Base-by-base conservation (phyloP, 1,140 invertebrate species). In the Luehdorfia chinensis region DNA sequence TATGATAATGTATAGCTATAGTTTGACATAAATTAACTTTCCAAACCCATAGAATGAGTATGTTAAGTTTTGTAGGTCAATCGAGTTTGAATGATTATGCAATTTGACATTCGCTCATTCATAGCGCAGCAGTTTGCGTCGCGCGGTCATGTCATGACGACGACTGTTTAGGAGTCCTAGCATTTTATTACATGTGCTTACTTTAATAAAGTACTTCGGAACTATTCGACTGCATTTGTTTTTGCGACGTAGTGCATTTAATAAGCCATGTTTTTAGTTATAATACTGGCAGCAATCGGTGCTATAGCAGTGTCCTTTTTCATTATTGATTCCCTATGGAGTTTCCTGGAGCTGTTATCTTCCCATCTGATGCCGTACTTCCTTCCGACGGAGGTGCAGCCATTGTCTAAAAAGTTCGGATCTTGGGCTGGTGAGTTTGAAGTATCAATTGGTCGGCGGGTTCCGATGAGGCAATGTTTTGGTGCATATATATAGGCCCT, bases 281-380 rank as follows among this genome's bases (percentile, higher is more conserved):
- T 74, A 39, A 30, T 58, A 36, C 56, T 88, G 36, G 68, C 72
- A n/a, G 45, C 84, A 23, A 56, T 89, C 0, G 89, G 89, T 1
- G 59, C 78, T 1, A 23, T 87, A 12, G 66, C 71, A 7, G 57
- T 89, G 6, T 59, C 63, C n/a, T 58, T 70, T 33, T 78, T 77
- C 45, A 48, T 88, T 2, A 66, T 83, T 19, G 88, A 89, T 50
- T 87, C 88, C 16, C 65, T 89, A 6, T 88, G 84, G 76, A 89
- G 88, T 53, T 44, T 87, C 11, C 46, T 89, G 32, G 73, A 84
- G 33, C 66, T 89, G 36, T 56, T 87, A 12, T 83, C 84, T 45
- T 84, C 87, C 1, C 55, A 88, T 65, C 62, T 90, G 47, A 87
- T 85, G 66, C 88, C 88, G 16, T 90, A 87, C 53, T 90, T 90